Base-by-base conservation (phyloP, 2,797 vertebrate species). In the Pteropus rufus region DNA sequence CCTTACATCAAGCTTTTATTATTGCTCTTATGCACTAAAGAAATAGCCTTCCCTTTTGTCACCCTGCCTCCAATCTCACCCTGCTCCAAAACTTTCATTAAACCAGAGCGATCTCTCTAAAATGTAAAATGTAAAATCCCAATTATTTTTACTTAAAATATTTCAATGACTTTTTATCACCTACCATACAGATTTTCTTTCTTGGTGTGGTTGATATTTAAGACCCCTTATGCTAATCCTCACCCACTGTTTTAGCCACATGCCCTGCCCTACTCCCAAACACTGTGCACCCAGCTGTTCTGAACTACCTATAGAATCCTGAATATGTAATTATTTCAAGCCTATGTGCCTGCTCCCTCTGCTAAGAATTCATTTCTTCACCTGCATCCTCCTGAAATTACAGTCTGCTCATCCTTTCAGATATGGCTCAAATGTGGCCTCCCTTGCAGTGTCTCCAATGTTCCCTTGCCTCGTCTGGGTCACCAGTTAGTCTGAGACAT, bases 341-440 rank as follows among this genome's bases (percentile, higher is more conserved):
- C 8, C 10, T 72, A 39, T 90, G 34, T 75, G 49, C 3, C 18
- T 91, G 31, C 24, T 65, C 34, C 21, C 26, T 88, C 41, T 64
- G 46, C 60, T 62, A 96, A 92, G 65, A 93, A 80, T 92, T 92
- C 41, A 91, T 54, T 91, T 77, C n/a, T 72, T 85, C 65, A 84
- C 10, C 34, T 86, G 26, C 26, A 29, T 56, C 8, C 6, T 58
- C 62, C n/a, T 81, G 41, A 21, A 92, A 88, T 94, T 70, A 75
- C 0, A 85, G 44, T 69, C 26, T 87, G 21, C 21, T 92, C 12
- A 49, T 54, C 41, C 24, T 56, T 36, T 46, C 41, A 72, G 44
- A 56, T 36, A 18, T 23, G 46, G n/a, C 16, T 86, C n/a, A 31
- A 23, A 44, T 5, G 8, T 77, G 36, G 49, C 29, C 85, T 90